phyloP scores from a whole-genome alignment of 2,888 invertebrate genomes.

The Formica aserva region DNA sequence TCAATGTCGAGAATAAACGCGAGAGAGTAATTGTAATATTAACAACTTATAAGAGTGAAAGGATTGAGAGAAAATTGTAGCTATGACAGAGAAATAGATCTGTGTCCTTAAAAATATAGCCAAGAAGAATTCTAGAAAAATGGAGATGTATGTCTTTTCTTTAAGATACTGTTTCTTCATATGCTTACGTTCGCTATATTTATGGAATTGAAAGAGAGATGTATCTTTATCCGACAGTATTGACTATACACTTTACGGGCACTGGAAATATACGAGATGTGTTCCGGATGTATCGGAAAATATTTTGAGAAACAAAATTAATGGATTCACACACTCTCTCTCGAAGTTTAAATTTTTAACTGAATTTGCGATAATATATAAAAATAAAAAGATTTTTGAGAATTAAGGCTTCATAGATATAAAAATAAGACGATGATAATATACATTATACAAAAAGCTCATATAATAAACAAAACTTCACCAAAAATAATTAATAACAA shows the following conservation, averaged over 20 bases:
- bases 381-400: background rate
- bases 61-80: conserved; percentile 14
- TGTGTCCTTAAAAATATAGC: background rate
- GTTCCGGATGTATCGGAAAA: conserved; percentile 13
- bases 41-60: conserved; percentile 6
- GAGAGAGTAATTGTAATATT: conserved; percentile 30
- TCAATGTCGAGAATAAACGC: conserved; percentile 26
- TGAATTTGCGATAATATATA: conserved; percentile 11
- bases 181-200: conserved; percentile 9
- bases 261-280: conserved; percentile 10
- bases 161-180: conserved; percentile 17
- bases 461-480: background rate
- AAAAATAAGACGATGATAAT: background rate
- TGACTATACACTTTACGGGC: conserved; percentile 35
- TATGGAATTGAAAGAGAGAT: conserved; percentile 23
- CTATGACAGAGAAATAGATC: background rate
- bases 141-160: conserved; percentile 22
- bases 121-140: background rate
- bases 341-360: background rate
- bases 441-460: background rate
- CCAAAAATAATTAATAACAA: background rate
- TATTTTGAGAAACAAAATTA: conserved; percentile 28
- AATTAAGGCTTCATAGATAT: background rate
- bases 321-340: background rate
- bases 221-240: conserved; percentile 23